Evolutionary conservation across 35 echinoderm and acorn worm species (phyloP), one percentile per base, ranked within the genome.

Genomic region (Eucidaris tribuloides): DNA sequence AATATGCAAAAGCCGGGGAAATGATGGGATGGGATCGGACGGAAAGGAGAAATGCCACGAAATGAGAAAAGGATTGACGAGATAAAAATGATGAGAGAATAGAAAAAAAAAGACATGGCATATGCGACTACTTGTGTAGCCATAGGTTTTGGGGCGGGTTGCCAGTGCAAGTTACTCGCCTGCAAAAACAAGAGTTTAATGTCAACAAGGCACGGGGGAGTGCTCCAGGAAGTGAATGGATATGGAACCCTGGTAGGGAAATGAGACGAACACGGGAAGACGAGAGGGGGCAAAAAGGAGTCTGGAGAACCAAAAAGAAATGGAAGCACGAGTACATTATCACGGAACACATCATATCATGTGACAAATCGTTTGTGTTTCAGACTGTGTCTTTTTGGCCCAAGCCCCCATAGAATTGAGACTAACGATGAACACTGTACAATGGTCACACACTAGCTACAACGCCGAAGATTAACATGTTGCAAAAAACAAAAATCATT

Each of bases 131-230:
- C 61, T 64, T 17, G 61, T 64, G 19, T 27, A 64, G 61, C 28
- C 37, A 64, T 64, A 32, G 61, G 61, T 64, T 64, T 64, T 14
- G 28, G 15, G 7, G 61, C 29, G 36, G 61, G 22, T 27, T 32
- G n/a, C n/a, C 28, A 64, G 28, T 27, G 61, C 37, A 19, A 64
- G 61, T 32, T 64, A 34, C 22, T 74, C 35, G 41, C 68, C 41
- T 38, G 68, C n/a, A 74, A 74, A n/a, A 74, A 74, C 33, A 38
- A 44, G 68, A 74, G 68, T 74, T 74, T 74, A 74, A 74, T 74
- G 68, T 74, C 68, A 74, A 74, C 68, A 74, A 74, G 36, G 37
- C 68, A 74, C 41, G 22, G 37, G 68, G 68, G 68, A 74, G 68
- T 74, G 68, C 68, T 74, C 28, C 68, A 74, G 68, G 68, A 74